phyloP scores from a whole-genome alignment of 2,888 invertebrate genomes.

The Crocallis elinguaria region DNA sequence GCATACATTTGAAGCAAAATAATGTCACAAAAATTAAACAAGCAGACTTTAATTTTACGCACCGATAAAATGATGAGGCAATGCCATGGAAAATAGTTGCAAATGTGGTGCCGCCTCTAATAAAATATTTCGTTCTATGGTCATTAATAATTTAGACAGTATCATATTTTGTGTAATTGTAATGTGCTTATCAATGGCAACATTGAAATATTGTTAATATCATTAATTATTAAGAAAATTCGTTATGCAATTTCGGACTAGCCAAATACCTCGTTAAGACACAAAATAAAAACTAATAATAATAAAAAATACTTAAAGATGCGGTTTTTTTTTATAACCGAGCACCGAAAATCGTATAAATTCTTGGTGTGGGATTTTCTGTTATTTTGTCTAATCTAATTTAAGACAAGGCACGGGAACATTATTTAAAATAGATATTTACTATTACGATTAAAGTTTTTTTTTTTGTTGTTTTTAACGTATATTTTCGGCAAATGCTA shows the following conservation, averaged over 20 bases:
- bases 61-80: not conserved
- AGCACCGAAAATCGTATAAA: conserved; percentile 58
- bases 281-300: conserved; percentile 46
- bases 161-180: conserved; percentile 4
- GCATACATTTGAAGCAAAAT: too few species aligned
- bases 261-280: conserved; percentile 63
- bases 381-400: conserved; percentile 22
- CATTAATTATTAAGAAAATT: conserved; percentile 42
- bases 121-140: not conserved
- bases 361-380: conserved; percentile 16
- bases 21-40: too few species aligned
- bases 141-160: not conserved
- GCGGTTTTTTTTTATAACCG: conserved; percentile 47
- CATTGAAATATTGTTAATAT: not conserved
- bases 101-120: not conserved
- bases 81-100: not conserved
- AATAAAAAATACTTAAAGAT: conserved; percentile 35
- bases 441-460: not conserved
- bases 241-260: conserved; percentile 68
- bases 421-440: conserved; percentile 17
- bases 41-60: too few species aligned
- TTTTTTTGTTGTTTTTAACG: conserved; percentile 3
- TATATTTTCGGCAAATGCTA: conserved; percentile 15
- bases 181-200: conserved; percentile 7
- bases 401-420: conserved; percentile 44